Base-by-base conservation (phyloP, 2,113 vertebrate genomes). In the Urocolius indicus region DNA sequence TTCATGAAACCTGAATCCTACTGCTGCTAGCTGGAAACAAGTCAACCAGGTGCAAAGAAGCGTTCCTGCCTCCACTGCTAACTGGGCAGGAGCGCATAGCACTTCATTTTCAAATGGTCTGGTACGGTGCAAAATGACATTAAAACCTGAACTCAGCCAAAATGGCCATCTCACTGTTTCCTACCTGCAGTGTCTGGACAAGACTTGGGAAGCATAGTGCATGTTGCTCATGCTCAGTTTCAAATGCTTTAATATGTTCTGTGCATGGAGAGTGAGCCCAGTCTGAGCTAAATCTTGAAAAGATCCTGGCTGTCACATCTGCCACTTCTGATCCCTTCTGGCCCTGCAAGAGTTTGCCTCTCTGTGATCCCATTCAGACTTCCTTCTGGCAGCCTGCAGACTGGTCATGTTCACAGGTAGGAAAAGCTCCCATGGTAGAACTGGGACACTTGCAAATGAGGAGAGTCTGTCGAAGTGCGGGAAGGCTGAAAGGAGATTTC, bases 181-280 rank as follows among this genome's bases (percentile, higher is more conserved):
- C 41, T 76, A 7, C 13, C 15, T 1, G 0, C 5, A 2, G 34
- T 11, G 52, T 46, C 76, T 57, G 0, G 43, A 67, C 87, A 51
- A 58, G 6, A 57, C 23, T 38, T 16, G 22, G 43, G 65, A 71
- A 80, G 29, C 24, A 77, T 13, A 62, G 18, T 8, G 30, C 12
- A 8, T 38, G 52, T 76, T 69, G 55, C 38, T 89, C 16, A 20
- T 38, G 30, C 57, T 73, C n/a, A 1, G 2, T 81, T 61, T 54
- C 22, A 76, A 68, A 72, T 14, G 26, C 34, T 81, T 81, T 43
- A 66, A 48, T 8, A 5, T 0, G 3, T n/a, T 84, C 32, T 58
- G 1, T 4, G 13, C 4, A 13, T 26, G 29, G 63, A 93, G 76
- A 4, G n/a, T 29, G 8, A 91, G 32, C 26, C 23, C 43, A 21